Conservation (phyloP, 2,113 vertebrate species). For the Perca schrenkii region DNA sequence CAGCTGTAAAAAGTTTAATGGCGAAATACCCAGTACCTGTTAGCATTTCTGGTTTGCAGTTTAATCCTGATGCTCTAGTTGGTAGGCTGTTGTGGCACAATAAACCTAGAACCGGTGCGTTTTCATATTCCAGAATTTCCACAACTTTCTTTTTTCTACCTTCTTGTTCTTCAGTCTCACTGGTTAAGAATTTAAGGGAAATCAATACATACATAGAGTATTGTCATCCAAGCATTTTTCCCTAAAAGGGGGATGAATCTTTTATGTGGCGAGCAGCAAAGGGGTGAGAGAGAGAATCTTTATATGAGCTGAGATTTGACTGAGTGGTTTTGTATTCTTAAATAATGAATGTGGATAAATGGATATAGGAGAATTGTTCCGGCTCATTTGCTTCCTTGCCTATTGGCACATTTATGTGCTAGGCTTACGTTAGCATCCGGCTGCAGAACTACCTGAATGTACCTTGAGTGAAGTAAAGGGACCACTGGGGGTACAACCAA, state of each 20-base stretch:
- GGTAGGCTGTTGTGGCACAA: conserved; percentile 16
- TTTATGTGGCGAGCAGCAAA: conserved; percentile 58
- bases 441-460: conserved; percentile 11
- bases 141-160: conserved; percentile 17
- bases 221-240: conserved; percentile 37
- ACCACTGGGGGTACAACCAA: conserved; percentile 34
- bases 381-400: conserved; percentile 49
- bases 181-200: conserved; percentile 53
- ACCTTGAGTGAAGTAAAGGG: conserved; percentile 10
- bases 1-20: conserved; percentile 30
- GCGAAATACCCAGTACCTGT: conserved; percentile 44
- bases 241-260: conserved; percentile 53
- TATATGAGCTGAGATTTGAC: conserved; percentile 71
- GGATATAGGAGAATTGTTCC: conserved; percentile 57
- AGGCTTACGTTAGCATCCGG: conserved; percentile 25
- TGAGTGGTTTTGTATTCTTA: conserved; percentile 79
- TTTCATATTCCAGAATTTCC: conserved; percentile 26
- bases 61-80: conserved; percentile 25
- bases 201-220: conserved; percentile 51
- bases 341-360: conserved; percentile 81
- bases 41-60: conserved; percentile 47
- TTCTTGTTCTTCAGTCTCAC: conserved; percentile 26
- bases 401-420: conserved; percentile 32
- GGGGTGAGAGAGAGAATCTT: conserved; percentile 52
- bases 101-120: conserved; percentile 12